Evolutionary conservation across 2,113 vertebrate species (phyloP), one percentile per base, ranked within the genome.

Genomic region (Phasianus colchicus): DNA sequence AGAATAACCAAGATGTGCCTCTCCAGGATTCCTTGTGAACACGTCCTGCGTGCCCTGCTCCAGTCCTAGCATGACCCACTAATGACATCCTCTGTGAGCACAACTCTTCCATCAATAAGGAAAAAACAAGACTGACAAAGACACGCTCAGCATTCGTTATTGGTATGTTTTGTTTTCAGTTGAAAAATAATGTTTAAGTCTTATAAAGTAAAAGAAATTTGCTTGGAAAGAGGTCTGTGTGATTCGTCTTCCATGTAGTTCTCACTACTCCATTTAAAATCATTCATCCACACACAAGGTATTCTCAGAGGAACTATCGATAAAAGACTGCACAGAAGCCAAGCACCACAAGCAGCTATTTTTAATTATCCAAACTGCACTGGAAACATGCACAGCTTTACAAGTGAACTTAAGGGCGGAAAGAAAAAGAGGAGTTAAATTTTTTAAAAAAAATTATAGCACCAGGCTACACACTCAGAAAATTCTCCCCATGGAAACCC

Each of bases 251-350:
- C 70, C 65, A 15, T 42, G 50, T 58, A 65, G 57, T 93, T 88
- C 83, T 92, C 83, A 65, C 11, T 80, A 91, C 76, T 85, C 92
- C 82, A 90, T 91, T 95, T 88, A 91, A 95, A 95, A 91, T 48
- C 95, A 90, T 57, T 91, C 95, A 94, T 83, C 79, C 96, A 95
- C 88, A 93, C 83, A 94, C 83, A 95, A 95, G 95, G 94, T 94
- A 83, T 91, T 91, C 94, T 95, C 91, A 91, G 85, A 93, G 85
- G 91, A 83, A 77, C 82, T 91, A 95, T 69, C 91, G 94, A 95
- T 83, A 93, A 92, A 95, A 92, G 91, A 14, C 87, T 81, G 95
- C 88, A 81, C 67, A 92, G 94, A 92, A 95, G 93, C 94, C 93
- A 95, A 95, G 91, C 11, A 18, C 92, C 29, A 2, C 34, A 6